These are phyloP conservation scores for Mythimna ferrago DNA, from an alignment of 2,888 invertebrate genomes.

Conservation along the genomic window DNA sequence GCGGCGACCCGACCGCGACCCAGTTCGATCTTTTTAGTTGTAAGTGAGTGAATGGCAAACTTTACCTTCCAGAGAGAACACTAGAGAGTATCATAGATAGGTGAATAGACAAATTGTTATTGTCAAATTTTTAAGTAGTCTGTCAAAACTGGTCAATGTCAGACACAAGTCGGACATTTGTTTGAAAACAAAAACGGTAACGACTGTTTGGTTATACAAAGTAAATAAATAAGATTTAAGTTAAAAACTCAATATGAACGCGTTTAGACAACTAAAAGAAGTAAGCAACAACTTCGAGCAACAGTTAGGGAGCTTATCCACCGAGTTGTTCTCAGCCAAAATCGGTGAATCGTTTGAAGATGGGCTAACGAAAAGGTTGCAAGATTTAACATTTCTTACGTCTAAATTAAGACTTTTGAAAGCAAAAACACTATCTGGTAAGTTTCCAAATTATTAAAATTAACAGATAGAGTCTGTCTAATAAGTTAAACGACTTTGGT, in stretches of 20 bases:
- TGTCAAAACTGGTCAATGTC: not conserved
- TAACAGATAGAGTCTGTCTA: too few relatives aligned
- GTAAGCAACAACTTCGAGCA: slow-evolving; percentile 76
- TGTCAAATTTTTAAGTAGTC: too few relatives aligned
- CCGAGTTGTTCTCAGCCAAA: slow-evolving; percentile 74
- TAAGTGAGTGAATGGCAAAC: not conserved
- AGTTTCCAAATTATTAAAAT: slow-evolving; percentile 57
- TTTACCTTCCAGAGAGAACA: not conserved
- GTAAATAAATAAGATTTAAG: too few relatives aligned
- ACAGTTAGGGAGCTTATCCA: slow-evolving; percentile 69
- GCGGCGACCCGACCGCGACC: too few relatives aligned
- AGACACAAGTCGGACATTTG: not conserved
- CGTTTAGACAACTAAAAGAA: slow-evolving; percentile 77
- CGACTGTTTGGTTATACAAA: not conserved
- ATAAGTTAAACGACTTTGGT: too few relatives aligned
- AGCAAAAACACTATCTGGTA: slow-evolving; percentile 78
- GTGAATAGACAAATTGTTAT: too few relatives aligned
- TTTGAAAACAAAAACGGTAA: slow-evolving; percentile 12
- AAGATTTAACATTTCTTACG: slow-evolving; percentile 75
- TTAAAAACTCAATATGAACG: slow-evolving; percentile 71
- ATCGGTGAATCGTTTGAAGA: slow-evolving; percentile 76
- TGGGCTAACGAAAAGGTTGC: slow-evolving; percentile 73
- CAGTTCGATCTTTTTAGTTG: too few relatives aligned
- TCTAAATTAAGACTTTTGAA: slow-evolving; percentile 81
- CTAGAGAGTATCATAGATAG: not conserved